Percentiles rank a stretch among this genome's conserved stretches.
Evolutionary conservation across 2,797 vertebrate genomes (phyloP).

Genomic region (Cryptoblepharus egeriae): DNA sequence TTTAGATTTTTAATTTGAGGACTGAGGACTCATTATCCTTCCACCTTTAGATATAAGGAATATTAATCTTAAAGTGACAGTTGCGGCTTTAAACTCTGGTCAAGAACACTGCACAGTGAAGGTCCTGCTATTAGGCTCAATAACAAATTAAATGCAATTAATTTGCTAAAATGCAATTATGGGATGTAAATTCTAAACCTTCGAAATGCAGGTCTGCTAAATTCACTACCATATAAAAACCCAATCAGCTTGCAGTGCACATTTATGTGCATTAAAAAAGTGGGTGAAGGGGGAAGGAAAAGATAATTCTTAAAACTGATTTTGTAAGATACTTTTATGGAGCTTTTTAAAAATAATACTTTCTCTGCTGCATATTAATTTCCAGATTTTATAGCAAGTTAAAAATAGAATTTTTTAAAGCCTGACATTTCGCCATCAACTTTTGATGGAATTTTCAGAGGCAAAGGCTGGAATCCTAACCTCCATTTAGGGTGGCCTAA

Average conservation of each 20-base stretch:
- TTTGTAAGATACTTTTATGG: neutral
- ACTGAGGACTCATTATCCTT: slow-evolving; percentile 19
- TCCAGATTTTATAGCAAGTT: no score
- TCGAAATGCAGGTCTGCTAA: slow-evolving; percentile 27
- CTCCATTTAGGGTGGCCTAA: no score
- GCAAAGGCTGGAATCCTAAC: no score
- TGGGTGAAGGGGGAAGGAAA: neutral
- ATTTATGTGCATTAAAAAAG: slow-evolving; percentile 8
- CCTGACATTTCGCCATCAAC: no score
- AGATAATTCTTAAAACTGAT: neutral
- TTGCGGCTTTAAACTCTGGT: slow-evolving; percentile 26
- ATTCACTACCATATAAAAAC: slow-evolving; percentile 45
- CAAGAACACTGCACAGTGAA: neutral
- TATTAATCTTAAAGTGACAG: slow-evolving; percentile 35
- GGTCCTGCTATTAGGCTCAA: slow-evolving; percentile 47
- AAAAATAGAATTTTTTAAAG: no score
- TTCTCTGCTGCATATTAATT: no score
- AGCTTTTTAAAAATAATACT: no score
- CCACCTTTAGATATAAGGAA: slow-evolving; percentile 24
- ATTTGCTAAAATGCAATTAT: slow-evolving; percentile 60
- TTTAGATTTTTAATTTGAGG: slow-evolving; percentile 40
- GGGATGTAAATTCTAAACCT: slow-evolving; percentile 40
- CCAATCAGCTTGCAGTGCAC: slow-evolving; percentile 27
- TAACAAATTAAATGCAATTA: slow-evolving; percentile 46
- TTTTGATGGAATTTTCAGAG: no score